Percentiles rank a stretch among this genome's conserved stretches.
Conservation (phyloP, 2,797 vertebrate genomes). For the Sebastiscus tertius region DNA sequence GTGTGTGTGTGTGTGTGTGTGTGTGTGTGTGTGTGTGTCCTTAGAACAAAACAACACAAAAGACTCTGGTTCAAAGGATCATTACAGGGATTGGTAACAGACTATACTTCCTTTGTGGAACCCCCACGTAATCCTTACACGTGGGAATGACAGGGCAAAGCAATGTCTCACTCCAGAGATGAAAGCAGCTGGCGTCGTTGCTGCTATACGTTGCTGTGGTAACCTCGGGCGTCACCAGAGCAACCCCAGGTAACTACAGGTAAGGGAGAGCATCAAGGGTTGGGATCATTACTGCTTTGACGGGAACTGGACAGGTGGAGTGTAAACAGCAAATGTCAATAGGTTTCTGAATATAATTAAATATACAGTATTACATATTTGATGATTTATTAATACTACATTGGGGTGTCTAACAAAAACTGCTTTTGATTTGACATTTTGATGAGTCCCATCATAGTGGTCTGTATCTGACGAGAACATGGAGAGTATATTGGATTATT, state of each 20-base stretch:
- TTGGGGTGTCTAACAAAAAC: not conserved
- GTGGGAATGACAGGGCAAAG: constrained; percentile 62
- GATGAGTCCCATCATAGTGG: not conserved
- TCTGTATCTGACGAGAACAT: not conserved
- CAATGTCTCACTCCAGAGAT: constrained; percentile 56
- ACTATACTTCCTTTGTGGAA: constrained; percentile 43
- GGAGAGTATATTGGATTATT: not conserved
- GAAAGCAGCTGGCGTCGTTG: constrained; percentile 44
- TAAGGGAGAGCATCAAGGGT: constrained; percentile 51
- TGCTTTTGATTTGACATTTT: constrained; percentile 1
- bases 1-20: too few relatives aligned
- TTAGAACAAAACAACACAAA: constrained; percentile 15
- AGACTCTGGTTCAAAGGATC: constrained; percentile 45
- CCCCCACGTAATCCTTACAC: constrained; percentile 32
- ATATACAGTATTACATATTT: not conserved
- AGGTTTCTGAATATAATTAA: not conserved
- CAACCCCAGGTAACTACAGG: constrained; percentile 72
- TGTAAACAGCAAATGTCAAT: not conserved
- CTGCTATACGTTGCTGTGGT: constrained; percentile 17
- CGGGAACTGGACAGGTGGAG: constrained; percentile 10
- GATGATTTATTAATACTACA: not conserved
- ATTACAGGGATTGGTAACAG: constrained; percentile 51
- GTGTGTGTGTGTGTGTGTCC: not conserved
- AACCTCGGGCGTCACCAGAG: constrained; percentile 41
- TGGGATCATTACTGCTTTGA: constrained; percentile 37